Evolutionary conservation across 2,797 vertebrate species (phyloP), one percentile per base, ranked within the genome.

Genomic region (Pelodytes ibericus): DNA sequence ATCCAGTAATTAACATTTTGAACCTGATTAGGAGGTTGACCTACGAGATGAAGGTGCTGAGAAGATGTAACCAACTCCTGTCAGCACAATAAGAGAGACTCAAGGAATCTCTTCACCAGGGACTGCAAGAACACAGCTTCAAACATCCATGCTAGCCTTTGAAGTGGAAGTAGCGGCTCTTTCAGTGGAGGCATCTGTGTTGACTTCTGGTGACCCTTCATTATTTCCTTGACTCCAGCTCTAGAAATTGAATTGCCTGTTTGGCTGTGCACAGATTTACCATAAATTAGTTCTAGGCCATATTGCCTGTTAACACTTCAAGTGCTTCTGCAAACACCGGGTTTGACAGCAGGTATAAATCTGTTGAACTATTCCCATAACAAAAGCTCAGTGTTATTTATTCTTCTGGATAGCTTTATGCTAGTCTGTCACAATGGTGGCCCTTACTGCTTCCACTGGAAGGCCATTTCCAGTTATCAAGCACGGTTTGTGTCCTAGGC

Each of bases 1-100:
- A 86, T 82, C 75, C 85, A 73, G 81, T 91, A 93, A 94, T 94
- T 96, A 96, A 94, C 94, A 95, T 94, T 91, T 91, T 93, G 92
- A 96, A 94, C 94, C 89, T 89, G 88, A 92, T 91, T 92, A 94
- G 89, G 58, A 71, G 82, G 90, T 80, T 86, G 83, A 79, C 62
- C 74, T 61, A 39, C 30, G n/a, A 30, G 53, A 49, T 13, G 49
- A 72, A 72, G 61, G 13, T 77, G 62, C 69, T 78, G 75, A 64
- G 58, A 33, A 76, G 39, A 72, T 36, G 59, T 41, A 66, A 66
- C 57, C 25, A 31, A 57, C 30, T 76, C 31, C 24, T 59, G 68
- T 77, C 61, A 77, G 75, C 61, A 24, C 26, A 72, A 47, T 27
- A 29, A 66, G 27, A 64, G 44, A 59, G 60, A 47, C 49, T 22